These are phyloP conservation scores for Muricea muricata DNA, from an alignment of 92 coral and sea anemone genomes.

Conservation along the genomic window DNA sequence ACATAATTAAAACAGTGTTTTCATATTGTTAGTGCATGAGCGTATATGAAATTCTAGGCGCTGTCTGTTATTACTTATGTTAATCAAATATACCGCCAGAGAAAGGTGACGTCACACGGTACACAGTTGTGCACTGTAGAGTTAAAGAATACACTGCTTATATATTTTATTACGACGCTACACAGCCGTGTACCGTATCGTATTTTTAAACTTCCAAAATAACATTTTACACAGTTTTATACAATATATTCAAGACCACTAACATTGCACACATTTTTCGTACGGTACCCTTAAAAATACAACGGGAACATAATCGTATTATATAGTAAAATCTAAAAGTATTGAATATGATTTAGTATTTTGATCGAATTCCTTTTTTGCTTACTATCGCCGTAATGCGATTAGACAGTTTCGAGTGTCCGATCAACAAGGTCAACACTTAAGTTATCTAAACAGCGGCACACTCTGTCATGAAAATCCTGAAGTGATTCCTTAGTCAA, in stretches of 20 bases:
- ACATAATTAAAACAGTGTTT: neutral
- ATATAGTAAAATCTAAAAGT: neutral
- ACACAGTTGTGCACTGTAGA: slow-evolving; percentile 25
- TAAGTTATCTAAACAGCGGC: slow-evolving; percentile 44
- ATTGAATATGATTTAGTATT: slow-evolving; percentile 44
- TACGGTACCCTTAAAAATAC: too few species aligned
- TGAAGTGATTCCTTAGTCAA: slow-evolving; percentile 64
- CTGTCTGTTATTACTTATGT: slow-evolving; percentile 37
- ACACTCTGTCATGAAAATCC: slow-evolving; percentile 58
- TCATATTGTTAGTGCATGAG: too few species aligned
- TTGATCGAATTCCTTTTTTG: slow-evolving; percentile 60
- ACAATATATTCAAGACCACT: neutral
- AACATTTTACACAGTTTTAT: neutral
- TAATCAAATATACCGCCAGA: slow-evolving; percentile 32
- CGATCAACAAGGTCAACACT: slow-evolving; percentile 48
- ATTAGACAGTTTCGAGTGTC: slow-evolving; percentile 52
- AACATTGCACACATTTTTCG: too few species aligned
- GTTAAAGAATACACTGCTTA: slow-evolving; percentile 13
- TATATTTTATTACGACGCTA: slow-evolving; percentile 11
- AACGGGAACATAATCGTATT: neutral
- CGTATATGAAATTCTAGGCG: too few species aligned
- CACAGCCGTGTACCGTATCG: slow-evolving; percentile 38
- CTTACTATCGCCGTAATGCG: slow-evolving; percentile 47
- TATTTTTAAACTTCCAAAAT: neutral
- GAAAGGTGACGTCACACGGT: slow-evolving; percentile 38